These are phyloP conservation scores for Drosophila multiciliata DNA, from an alignment of 2,888 invertebrate species.

Conservation along the genomic window DNA sequence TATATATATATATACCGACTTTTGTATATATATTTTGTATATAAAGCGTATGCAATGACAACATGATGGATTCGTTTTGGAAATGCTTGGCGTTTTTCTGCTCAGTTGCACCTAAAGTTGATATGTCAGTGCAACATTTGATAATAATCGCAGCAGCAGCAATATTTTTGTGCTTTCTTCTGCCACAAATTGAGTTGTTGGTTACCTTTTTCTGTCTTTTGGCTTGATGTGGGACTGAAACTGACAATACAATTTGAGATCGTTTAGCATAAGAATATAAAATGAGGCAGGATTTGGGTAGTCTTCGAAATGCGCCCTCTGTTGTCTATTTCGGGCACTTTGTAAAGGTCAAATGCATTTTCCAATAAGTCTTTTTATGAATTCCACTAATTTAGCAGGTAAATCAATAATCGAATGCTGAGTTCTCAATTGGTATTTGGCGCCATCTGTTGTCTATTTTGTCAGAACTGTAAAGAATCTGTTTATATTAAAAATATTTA, in stretches of 20 bases:
- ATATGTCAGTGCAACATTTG: constrained; percentile 56
- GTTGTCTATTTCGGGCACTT: neutral
- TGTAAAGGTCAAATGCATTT: neutral
- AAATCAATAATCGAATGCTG: neutral
- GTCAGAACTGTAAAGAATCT: neutral
- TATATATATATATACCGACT: neutral
- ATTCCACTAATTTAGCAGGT: no score
- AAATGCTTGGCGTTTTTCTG: constrained; percentile 73
- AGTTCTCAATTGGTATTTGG: neutral
- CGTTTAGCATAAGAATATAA: constrained; percentile 30
- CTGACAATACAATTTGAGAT: constrained; percentile 51
- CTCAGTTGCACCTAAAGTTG: constrained; percentile 56
- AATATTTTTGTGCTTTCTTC: constrained; percentile 16
- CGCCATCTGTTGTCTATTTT: constrained; percentile 24
- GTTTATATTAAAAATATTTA: neutral
- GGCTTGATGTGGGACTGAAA: constrained; percentile 34
- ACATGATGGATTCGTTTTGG: constrained; percentile 74
- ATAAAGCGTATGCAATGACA: constrained; percentile 50
- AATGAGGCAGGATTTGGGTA: neutral
- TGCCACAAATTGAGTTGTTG: constrained; percentile 57
- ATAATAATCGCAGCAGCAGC: constrained; percentile 65
- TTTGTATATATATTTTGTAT: neutral
- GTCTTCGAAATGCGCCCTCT: neutral
- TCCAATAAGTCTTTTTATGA: neutral
- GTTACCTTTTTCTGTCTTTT: neutral